These are phyloP conservation scores for Pherbina coryleti DNA, from an alignment of 2,888 invertebrate species.

Conservation along the genomic window DNA sequence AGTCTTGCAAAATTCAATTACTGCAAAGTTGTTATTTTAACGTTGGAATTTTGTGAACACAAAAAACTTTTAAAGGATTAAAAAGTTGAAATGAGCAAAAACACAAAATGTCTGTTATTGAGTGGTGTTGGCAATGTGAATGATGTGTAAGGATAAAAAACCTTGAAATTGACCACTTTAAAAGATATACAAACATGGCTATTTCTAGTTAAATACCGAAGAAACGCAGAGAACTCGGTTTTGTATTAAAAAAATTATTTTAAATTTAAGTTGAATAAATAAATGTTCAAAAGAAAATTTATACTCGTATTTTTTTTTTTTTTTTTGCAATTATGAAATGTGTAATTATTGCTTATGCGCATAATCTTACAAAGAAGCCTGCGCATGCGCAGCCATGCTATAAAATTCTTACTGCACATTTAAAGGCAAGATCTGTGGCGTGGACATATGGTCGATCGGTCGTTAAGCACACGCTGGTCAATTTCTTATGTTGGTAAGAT, in stretches of 20 bases:
- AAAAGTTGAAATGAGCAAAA: not conserved
- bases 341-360: conserved; percentile 24
- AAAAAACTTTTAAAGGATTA: not conserved
- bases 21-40: not conserved
- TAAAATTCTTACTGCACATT: not conserved
- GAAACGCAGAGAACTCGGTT: no score
- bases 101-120: not conserved
- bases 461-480: not conserved
- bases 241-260: not conserved
- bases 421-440: not conserved
- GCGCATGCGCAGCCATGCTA: conserved; percentile 1
- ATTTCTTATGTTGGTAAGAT: not conserved
- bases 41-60: not conserved
- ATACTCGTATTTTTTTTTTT: no score
- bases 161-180: conserved; percentile 1
- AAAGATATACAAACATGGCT: not conserved
- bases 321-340: conserved; percentile 32
- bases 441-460: not conserved
- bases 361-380: not conserved
- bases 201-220: no score
- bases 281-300: not conserved
- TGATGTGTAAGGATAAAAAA: not conserved
- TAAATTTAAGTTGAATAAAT: not conserved
- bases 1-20: not conserved
- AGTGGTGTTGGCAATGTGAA: not conserved